Base-by-base conservation (phyloP, 2,888 invertebrate genomes). In the Epirrhoe alternata region DNA sequence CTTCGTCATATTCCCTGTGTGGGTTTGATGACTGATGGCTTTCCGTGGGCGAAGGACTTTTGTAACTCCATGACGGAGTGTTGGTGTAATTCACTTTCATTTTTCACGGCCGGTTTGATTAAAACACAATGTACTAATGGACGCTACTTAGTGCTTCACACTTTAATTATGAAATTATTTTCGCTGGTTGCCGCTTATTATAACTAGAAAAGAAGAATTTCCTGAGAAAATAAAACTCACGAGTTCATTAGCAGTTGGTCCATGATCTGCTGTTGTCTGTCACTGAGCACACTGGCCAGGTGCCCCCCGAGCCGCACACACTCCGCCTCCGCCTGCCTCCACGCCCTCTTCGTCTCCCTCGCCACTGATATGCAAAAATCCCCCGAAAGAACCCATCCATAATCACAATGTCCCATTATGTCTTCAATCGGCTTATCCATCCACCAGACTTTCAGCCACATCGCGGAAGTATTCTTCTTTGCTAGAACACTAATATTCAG, bases 291-390 rank as follows among this genome's bases (percentile, higher is more conserved):
- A 74, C 96, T 96, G 4, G 94, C 95, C 16, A 97, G 90, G 81
- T 96, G 96, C 0, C 96, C 96, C 0, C 95, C 96, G 16, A 94
- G 82, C 64, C 93, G 87, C 4, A 86, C 91, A 77, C 96, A 96
- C 78, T 95, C 95, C 24, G 94, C 91, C 78, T 96, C 96, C 0
- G 96, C 96, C 67, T 95, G 95, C 12, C 93, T 86, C 96, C 96
- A 97, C 0, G 95, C 85, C 72, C 94, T 84, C 73, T 92, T 93
- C 5, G 89, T 85, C 50, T 94, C 92, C 73, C 96, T 94, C 66
- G 95, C 88, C 6, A 95, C 94, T 61, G 94, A 86, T 76, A 96
- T 92, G 80, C 96, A 96, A 83, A 95, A 95, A 74, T 95, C 95
- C 55, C 94, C 94, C 67, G 95, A 89, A 3, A 95, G 88, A 66